Base-by-base conservation (phyloP, 2,113 vertebrate species). In the Corynorhinus townsendii region DNA sequence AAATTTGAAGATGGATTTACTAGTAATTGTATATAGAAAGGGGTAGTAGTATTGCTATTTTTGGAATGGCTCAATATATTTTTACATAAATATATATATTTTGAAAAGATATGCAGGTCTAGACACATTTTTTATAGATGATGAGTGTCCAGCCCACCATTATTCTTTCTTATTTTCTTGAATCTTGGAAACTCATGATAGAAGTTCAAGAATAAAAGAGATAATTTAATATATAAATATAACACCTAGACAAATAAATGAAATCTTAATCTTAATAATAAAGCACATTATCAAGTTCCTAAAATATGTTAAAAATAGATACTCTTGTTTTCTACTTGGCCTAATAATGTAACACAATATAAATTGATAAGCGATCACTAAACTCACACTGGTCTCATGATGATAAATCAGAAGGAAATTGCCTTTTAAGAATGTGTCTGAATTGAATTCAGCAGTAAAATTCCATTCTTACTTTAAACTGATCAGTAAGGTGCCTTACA, bases 191-290 rank as follows among this genome's bases (percentile, higher is more conserved):
- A 40, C 3, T 71, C 43, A 54, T 56, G 4, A 16, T 22, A 35
- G 38, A 3, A 71, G 45, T 66, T 3, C 7, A 81, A 56, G 7
- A 73, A 72, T 49, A 68, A 92, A 26, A 83, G n/a, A 38, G 1
- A 52, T 11, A 84, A 62, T 19, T 64, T n/a, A 76, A 73, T 12
- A 64, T 40, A 33, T 30, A 43, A 83, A 59, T 84, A 33, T 30
- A 69, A n/a, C 5, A 80, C 10, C 1, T 72, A 84, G 16, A 56
- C 4, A 87, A 82, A 12, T 83, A 28, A 20, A 43, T 83, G 2
- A 77, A 93, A 86, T 90, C 22, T 81, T 30, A 81, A 90, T 69
- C 28, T 92, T 94, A 92, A 62, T 82, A 81, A 35, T 86, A 7
- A 90, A 82, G 24, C 10, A 71, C 20, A 77, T 38, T 56, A 54